Percentiles rank a stretch among this genome's conserved stretches.
Conservation (phyloP, 2,797 vertebrate genomes). For the Xiphophorus birchmanni region DNA sequence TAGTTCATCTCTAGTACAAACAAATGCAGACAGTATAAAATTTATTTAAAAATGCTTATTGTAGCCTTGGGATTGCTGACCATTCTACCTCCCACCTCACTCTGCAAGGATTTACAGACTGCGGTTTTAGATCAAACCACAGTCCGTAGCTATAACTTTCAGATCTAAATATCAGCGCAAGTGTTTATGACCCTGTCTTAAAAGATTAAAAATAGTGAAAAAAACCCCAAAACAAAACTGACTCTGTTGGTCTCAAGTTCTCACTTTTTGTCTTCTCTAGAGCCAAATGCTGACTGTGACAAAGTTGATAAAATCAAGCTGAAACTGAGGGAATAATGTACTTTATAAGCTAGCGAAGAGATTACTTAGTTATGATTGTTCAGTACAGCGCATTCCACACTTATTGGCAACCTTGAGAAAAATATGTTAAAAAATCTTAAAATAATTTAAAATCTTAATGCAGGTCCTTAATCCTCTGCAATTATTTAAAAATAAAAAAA, state of each 20-base stretch:
- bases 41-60: not conserved
- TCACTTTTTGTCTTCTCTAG: not conserved
- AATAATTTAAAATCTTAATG: not conserved
- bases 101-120: not conserved
- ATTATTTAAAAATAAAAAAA: not conserved
- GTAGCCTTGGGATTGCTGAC: not conserved
- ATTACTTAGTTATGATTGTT: not conserved
- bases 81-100: not conserved
- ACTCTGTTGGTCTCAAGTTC: not conserved
- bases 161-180: not conserved
- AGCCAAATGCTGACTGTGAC: not conserved
- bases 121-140: too few species aligned
- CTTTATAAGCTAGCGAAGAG: not conserved
- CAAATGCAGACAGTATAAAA: not conserved
- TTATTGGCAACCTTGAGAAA: not conserved
- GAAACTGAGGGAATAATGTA: not conserved
- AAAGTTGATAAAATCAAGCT: not conserved
- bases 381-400: not conserved
- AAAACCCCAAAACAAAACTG: not conserved
- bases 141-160: not conserved
- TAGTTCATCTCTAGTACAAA: not conserved
- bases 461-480: not conserved
- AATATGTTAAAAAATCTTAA: not conserved
- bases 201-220: not conserved
- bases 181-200: not conserved